A percentile compares a stretch with the other conserved stretches of the same genome.
These are phyloP conservation scores for Epizoanthus illoricatus DNA, from an alignment of 92 coral and sea anemone genomes.

Conservation along the genomic window DNA sequence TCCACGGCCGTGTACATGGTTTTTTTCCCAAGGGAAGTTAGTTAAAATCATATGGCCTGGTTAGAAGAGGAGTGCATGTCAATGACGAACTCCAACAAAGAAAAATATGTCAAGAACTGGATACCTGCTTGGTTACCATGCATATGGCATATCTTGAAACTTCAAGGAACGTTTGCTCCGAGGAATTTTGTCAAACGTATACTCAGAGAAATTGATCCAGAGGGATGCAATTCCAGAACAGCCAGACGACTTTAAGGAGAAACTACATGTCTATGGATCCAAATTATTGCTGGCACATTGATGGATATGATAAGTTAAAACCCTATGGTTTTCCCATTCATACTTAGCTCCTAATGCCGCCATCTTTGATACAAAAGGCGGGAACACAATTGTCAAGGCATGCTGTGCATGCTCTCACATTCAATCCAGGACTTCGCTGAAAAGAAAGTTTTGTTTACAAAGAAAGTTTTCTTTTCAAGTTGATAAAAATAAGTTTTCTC, in stretches of 20 bases:
- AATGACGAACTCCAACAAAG: conserved; percentile 16
- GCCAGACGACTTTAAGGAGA: neutral
- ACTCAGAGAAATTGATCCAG: conserved; percentile 2
- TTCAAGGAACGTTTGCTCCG: conserved; percentile 15
- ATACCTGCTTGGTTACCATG: conserved; percentile 6
- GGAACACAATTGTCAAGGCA: too few relatives aligned
- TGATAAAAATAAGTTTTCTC: too few relatives aligned
- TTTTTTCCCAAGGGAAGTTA: too few relatives aligned
- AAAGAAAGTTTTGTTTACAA: too few relatives aligned
- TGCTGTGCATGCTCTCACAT: too few relatives aligned
- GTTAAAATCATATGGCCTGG: neutral
- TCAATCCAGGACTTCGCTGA: too few relatives aligned
- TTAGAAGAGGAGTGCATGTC: conserved; percentile 13
- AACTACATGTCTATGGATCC: conserved; percentile 6
- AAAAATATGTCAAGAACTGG: conserved; percentile 29
- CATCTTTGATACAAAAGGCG: too few relatives aligned
- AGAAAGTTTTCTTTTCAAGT: too few relatives aligned
- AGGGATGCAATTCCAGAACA: neutral
- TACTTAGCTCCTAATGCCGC: too few relatives aligned
- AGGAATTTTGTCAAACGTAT: conserved; percentile 21
- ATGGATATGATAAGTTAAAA: conserved; percentile 8
- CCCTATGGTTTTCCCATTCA: conserved; percentile 12
- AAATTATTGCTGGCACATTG: conserved; percentile 13
- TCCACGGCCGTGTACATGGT: too few relatives aligned
- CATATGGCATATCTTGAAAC: conserved; percentile 19